A percentile compares a stretch with the other conserved stretches of the same genome.
Evolutionary conservation across 2,888 invertebrate species (phyloP).

Genomic region (Acanthosepion lycidas): DNA sequence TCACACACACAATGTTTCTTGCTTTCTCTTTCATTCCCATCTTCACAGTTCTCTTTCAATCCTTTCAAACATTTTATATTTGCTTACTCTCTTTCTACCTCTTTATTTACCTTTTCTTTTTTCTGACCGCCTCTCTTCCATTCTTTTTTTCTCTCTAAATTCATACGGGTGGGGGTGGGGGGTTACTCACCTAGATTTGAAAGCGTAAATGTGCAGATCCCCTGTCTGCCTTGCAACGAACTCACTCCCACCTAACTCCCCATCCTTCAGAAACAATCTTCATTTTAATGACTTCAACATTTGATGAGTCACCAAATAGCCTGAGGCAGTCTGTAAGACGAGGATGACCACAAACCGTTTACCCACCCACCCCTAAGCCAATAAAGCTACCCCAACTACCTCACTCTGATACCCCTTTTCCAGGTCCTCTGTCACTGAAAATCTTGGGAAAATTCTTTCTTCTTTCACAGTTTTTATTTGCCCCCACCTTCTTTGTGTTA

Average conservation of each 20-base stretch:
- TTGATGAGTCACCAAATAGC: slow-evolving; percentile 33
- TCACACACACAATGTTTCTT: background rate
- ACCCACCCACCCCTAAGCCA: background rate
- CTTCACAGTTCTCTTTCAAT: too few relatives aligned
- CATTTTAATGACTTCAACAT: slow-evolving; percentile 33
- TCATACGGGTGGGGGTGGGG: too few relatives aligned
- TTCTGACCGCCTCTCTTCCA: background rate
- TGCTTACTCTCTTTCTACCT: background rate
- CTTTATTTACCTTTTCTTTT: background rate
- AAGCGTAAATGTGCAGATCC: background rate
- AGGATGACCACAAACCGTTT: background rate
- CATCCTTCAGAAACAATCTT: background rate
- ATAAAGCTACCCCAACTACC: background rate
- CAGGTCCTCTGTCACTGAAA: background rate
- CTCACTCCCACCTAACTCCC: background rate
- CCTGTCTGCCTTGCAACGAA: background rate
- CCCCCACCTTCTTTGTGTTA: too few relatives aligned
- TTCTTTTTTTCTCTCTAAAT: background rate
- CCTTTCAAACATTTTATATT: too few relatives aligned
- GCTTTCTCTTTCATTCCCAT: background rate
- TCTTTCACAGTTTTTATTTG: background rate
- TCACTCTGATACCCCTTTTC: background rate
- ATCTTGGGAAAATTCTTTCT: background rate
- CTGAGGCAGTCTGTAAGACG: background rate
- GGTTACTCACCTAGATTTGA: too few relatives aligned